Base-by-base conservation (phyloP, 2,797 vertebrate genomes). In the Poecilia velifera region DNA sequence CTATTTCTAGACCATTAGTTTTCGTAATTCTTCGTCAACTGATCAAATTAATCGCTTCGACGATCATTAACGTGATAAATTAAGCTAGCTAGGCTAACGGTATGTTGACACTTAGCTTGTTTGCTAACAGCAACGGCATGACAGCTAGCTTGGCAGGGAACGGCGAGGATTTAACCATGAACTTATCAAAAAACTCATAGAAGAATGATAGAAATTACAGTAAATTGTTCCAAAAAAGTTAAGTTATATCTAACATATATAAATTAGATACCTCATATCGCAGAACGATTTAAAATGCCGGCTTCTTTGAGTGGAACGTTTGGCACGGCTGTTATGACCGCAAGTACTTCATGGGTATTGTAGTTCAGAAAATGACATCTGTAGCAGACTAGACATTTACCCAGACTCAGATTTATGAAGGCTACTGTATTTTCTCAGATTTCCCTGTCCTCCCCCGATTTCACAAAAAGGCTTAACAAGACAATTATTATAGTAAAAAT, bases 221-320 rank as follows among this genome's bases (percentile, higher is more conserved):
- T 0, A 13, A 76, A 16, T 72, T 0, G 1, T 0, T 0, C 1
- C 0, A 1, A 3, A 55, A 20, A 6, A 0, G 4, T 5, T 1
- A 1, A 0, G 1, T 39, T 10, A 20, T 4, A n/a, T 76, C 0
- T 53, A 59, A 77, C 18, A 31, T 46, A 3, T 62, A 62, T 25
- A 16, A 49, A 74, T 46, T 49, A 22, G 0, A 73, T 94, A 94
- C 94, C 94, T 94, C 94, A 94, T 94, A 71, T 93, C 91, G 90
- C 49, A 91, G 83, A 20, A 80, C 82, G 73, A 86, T 81, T 87
- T 88, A 86, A 89, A 87, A 88, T 80, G 83, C 91, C 88, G 90
- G 89, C 82, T 92, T 94, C 84, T 79, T 82, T 84, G 77, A 82
- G 57, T 31, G 74, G 76, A 87, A 86, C 83, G 80, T 93, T 92